These are phyloP conservation scores for Mormyrus hasselquistii DNA, from an alignment of 2,797 vertebrate species.

Conservation along the genomic window DNA sequence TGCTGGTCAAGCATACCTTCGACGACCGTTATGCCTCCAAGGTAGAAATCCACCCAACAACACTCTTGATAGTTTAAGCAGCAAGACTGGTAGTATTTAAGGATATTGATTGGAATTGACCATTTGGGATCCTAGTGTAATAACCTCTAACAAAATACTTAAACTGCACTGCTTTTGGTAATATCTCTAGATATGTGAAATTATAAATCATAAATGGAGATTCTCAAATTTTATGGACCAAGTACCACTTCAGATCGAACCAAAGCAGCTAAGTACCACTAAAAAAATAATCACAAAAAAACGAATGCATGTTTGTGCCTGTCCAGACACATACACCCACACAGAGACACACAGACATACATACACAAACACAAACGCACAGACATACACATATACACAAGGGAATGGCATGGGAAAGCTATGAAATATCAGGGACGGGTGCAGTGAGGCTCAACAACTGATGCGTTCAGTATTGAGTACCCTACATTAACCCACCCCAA, in stretches of 20 bases:
- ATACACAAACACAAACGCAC: no score
- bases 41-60: conserved; percentile 54
- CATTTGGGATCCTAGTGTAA: neutral
- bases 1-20: conserved; percentile 95
- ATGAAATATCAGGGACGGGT: neutral
- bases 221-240: neutral
- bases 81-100: neutral
- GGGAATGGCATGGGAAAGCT: no score
- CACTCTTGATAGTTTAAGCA: neutral
- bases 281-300: neutral
- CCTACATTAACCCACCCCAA: neutral
- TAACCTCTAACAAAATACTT: neutral
- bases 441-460: neutral
- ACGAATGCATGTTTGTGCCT: neutral
- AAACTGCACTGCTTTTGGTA: neutral
- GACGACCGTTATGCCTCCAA: conserved; percentile 85
- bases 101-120: neutral
- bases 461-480: neutral
- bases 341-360: neutral
- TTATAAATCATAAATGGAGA: neutral
- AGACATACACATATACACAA: no score
- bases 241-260: neutral
- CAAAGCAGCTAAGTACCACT: neutral
- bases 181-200: neutral
- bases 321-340: neutral